Base-by-base conservation (phyloP, 2,113 vertebrate genomes). In the Ameiurus melas region DNA sequence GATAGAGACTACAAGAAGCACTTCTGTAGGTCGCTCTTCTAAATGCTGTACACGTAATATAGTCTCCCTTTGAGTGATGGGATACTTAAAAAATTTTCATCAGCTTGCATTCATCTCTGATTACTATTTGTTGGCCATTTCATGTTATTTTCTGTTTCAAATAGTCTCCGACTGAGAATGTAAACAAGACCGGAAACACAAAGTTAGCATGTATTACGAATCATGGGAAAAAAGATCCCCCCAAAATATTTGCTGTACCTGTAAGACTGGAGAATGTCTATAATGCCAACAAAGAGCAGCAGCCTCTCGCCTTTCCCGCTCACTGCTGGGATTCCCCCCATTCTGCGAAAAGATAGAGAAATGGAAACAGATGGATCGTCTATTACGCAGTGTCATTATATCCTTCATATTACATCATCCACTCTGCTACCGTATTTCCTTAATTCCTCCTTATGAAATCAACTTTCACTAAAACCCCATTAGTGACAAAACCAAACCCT, bases 181-280 rank as follows among this genome's bases (percentile, higher is more conserved):
- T 4, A 33, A 30, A 30, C 27, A 14, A 68, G 13, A 16, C n/a
- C 14, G 27, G 6, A 30, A 36, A 20, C 17, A 36, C 33, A 73
- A 19, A 73, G 8, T 6, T 36, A 39, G 33, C 5, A 19, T 9
- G 6, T 19, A 19, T 7, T 7, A 33, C 0, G 39, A 17, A n/a
- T 53, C 47, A 51, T 7, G 12, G 20, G 43, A 30, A 16, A 51
- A 51, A 0, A 3, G 36, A 36, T 36, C 36, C 36, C 36, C 1
- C 1, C 1, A 36, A 36, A 30, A 20, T 17, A 25, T 12, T 9
- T 22, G 14, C 13, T 55, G 43, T 87, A 99, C 98, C 98, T 97
- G 96, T 99, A 99, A 0, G 98, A 99, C 87, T 99, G 98, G 85
- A 99, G 95, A 87, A 99, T 99, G 92, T 99, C 98, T 39, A 99